phyloP scores from a whole-genome alignment of 92 coral and sea anemone species.

The Virgularia gustaviana region DNA sequence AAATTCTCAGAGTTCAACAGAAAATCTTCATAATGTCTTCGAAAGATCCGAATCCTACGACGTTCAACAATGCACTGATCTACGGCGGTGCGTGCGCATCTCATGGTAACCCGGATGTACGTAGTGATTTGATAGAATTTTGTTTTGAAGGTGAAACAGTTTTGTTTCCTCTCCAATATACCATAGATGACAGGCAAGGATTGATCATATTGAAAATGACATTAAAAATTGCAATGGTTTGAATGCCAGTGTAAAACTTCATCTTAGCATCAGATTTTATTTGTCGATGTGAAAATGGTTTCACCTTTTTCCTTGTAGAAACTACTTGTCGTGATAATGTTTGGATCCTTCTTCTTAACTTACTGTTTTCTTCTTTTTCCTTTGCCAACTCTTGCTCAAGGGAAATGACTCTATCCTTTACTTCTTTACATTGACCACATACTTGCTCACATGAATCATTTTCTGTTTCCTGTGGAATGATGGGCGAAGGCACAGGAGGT shows the following conservation, averaged over 20 bases:
- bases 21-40: too few relatives aligned
- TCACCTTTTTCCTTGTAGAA: conserved; percentile 29
- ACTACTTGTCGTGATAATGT: conserved; percentile 32
- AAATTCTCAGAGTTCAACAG: too few relatives aligned
- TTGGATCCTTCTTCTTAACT: conserved; percentile 22
- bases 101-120: too few relatives aligned
- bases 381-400: conserved; percentile 23
- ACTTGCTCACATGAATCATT: conserved; percentile 32
- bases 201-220: conserved; percentile 34
- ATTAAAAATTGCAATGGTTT: conserved; percentile 41
- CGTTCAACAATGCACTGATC: too few relatives aligned
- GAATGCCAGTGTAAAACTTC: conserved; percentile 43
- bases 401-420: conserved; percentile 6
- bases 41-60: too few relatives aligned
- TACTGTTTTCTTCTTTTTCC: conserved; percentile 11
- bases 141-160: conserved; percentile 35
- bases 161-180: conserved; percentile 47
- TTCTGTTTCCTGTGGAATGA: conserved; percentile 28
- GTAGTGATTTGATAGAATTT: too few relatives aligned
- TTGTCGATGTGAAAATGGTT: conserved; percentile 29
- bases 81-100: too few relatives aligned
- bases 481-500: conserved; percentile 12
- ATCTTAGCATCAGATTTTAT: conserved; percentile 48
- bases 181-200: conserved; percentile 40
- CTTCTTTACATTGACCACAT: conserved; percentile 24